phyloP scores from a whole-genome alignment of 1,140 invertebrate genomes.

The Drosophila kohkoa region DNA sequence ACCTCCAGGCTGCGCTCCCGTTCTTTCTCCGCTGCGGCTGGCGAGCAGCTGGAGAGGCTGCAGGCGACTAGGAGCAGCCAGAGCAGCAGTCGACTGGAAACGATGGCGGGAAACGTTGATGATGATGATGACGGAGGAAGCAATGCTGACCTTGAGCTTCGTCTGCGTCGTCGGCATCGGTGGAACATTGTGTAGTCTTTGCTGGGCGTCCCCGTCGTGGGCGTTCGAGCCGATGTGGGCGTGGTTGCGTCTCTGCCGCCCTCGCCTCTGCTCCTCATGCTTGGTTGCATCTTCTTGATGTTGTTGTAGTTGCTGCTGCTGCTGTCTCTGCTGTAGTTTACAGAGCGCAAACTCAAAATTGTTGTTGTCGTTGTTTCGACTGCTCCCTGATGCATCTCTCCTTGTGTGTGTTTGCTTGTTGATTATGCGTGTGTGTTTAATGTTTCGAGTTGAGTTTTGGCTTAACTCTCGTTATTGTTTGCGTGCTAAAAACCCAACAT shows the following conservation, averaged over 20 bases:
- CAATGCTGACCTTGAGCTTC: constrained; percentile 41
- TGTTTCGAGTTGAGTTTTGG: neutral
- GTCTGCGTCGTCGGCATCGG: constrained; percentile 61
- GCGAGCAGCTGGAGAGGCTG: constrained; percentile 7
- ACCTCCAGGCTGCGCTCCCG: constrained; percentile 92
- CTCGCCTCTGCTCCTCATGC: constrained; percentile 8
- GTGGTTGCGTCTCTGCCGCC: constrained; percentile 18
- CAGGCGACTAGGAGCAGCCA: constrained; percentile 39
- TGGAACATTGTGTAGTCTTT: constrained; percentile 71
- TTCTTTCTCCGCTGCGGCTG: constrained; percentile 23
- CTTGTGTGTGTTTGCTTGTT: constrained; percentile 1
- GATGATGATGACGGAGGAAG: neutral
- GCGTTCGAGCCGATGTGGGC: neutral
- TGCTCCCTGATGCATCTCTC: constrained; percentile 25
- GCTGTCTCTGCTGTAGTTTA: constrained; percentile 39
- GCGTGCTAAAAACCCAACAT: constrained; percentile 47
- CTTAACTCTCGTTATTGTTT: constrained; percentile 17
- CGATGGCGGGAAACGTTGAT: constrained; percentile 22
- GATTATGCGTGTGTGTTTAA: constrained; percentile 4
- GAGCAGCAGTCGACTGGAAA: constrained; percentile 18
- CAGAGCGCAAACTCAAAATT: constrained; percentile 25
- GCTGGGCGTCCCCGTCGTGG: constrained; percentile 12
- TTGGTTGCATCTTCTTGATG: constrained; percentile 6
- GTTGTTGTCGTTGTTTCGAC: constrained; percentile 2
- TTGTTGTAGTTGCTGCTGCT: constrained; percentile 24